Conservation (phyloP, 2,888 invertebrate genomes). For the Microdon myrmicae region DNA sequence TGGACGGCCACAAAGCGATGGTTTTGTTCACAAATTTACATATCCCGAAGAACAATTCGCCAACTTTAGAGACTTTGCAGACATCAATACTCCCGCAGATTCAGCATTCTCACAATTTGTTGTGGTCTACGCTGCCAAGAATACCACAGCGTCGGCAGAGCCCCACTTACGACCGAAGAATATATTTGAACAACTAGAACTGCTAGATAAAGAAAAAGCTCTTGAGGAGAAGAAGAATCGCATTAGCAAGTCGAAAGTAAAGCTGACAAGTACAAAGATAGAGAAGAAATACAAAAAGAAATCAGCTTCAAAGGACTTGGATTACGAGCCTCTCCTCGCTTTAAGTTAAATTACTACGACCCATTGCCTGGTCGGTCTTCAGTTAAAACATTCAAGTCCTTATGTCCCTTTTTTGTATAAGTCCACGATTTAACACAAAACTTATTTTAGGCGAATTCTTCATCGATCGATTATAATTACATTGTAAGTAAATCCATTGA, state of each 20-base stretch:
- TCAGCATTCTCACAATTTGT: constrained; percentile 85
- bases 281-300: constrained; percentile 70
- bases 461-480: constrained; percentile 25
- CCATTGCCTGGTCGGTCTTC: neutral
- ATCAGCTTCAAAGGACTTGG: constrained; percentile 60
- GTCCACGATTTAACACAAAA: constrained; percentile 25
- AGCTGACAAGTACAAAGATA: constrained; percentile 70
- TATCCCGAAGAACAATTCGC: constrained; percentile 86
- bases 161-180: constrained; percentile 74
- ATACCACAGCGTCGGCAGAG: constrained; percentile 69
- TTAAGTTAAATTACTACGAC: constrained; percentile 63
- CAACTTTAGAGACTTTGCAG: constrained; percentile 90
- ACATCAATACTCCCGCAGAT: constrained; percentile 85
- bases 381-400: constrained; percentile 7
- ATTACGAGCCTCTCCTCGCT: constrained; percentile 65
- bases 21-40: constrained; percentile 72
- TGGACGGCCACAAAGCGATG: constrained; percentile 77
- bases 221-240: constrained; percentile 62
- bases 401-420: constrained; percentile 24
- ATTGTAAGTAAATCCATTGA: constrained; percentile 27
- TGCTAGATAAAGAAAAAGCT: constrained; percentile 73
- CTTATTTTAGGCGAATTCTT: constrained; percentile 26
- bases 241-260: constrained; percentile 73
- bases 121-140: constrained; percentile 85
- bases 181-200: constrained; percentile 81